Percentiles rank a stretch among this genome's conserved stretches.
Conservation (phyloP, 2,113 vertebrate genomes). For the Labeo catla region DNA sequence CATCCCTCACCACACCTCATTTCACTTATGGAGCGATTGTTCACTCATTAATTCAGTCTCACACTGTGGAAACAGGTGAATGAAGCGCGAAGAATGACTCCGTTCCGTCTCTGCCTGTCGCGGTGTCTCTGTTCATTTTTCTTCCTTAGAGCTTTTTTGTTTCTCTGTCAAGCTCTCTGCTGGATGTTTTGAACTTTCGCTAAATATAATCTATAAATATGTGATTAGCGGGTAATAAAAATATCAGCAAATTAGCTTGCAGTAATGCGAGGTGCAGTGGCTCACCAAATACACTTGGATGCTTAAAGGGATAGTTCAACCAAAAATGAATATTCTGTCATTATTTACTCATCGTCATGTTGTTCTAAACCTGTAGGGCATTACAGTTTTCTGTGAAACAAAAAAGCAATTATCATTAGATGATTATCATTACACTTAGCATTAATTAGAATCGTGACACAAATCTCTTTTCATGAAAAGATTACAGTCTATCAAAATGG, state of each 20-base stretch:
- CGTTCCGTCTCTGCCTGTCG: not conserved
- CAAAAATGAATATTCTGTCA: too few relatives aligned
- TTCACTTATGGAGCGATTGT: constrained; percentile 42
- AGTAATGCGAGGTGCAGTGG: not conserved
- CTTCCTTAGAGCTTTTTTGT: not conserved
- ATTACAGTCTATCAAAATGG: not conserved
- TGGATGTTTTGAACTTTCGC: constrained; percentile 1
- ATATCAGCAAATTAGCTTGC: not conserved
- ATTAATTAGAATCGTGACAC: not conserved
- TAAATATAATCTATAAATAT: constrained; percentile 6
- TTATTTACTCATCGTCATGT: not conserved
- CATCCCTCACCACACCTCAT: constrained; percentile 36
- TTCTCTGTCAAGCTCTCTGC: not conserved
- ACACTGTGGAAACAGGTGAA: constrained; percentile 41
- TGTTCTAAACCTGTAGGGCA: not conserved
- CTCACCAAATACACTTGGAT: not conserved
- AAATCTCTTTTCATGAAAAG: not conserved
- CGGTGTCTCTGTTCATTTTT: not conserved
- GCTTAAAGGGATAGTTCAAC: not conserved
- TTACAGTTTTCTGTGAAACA: not conserved
- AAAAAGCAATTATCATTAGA: not conserved
- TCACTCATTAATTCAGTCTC: constrained; percentile 51
- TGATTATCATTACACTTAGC: too few relatives aligned
- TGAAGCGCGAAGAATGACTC: constrained; percentile 12
- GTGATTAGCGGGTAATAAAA: not conserved